Evolutionary conservation across 2,888 invertebrate genomes (phyloP), one percentile per base, ranked within the genome.

Genomic region (Cryptus viduatorius): DNA sequence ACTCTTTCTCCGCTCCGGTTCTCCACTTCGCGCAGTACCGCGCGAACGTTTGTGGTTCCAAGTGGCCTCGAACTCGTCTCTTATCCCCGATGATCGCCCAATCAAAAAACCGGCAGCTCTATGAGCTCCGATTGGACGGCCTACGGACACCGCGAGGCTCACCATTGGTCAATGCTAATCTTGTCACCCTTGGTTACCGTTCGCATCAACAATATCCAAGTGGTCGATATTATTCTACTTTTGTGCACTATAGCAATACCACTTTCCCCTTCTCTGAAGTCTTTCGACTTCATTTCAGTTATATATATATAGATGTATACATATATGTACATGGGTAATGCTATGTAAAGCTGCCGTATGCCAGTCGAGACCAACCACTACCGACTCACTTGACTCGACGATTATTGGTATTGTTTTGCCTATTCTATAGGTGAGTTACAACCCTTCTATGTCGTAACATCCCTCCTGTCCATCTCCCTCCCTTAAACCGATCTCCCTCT

Each of bases 101-200:
- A 93, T 93, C 92, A 93, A 92, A 92, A 84, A 92, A 92, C 91
- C 91, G 90, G 87, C 89, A 90, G 90, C 88, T 84, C 85, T 86
- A 86, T 86, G 87, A 53, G 69, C 87, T 79, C 86, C 88, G 89
- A 92, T 93, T 92, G 93, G 93, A 87, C 88, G 88, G 84, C 78
- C 79, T 77, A 88, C 87, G 91, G 91, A 91, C 93, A 93, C 93
- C 92, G 88, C 90, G 89, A 89, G 87, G 86, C 86, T 87, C 88
- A 87, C 90, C 90, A 93, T 93, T 93, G 93, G 93, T 89, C 91
- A 89, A 89, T 84, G 85, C 84, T 29, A 86, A 68, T 68, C 86
- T 82, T 88, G 93, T 93, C 89, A 91, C 91, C 92, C 91, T 81
- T 90, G 93, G 93, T 93, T 92, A 93, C 93, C 92, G 89, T 92